phyloP scores from a whole-genome alignment of 2,113 vertebrate genomes.

The Columba janthina region DNA sequence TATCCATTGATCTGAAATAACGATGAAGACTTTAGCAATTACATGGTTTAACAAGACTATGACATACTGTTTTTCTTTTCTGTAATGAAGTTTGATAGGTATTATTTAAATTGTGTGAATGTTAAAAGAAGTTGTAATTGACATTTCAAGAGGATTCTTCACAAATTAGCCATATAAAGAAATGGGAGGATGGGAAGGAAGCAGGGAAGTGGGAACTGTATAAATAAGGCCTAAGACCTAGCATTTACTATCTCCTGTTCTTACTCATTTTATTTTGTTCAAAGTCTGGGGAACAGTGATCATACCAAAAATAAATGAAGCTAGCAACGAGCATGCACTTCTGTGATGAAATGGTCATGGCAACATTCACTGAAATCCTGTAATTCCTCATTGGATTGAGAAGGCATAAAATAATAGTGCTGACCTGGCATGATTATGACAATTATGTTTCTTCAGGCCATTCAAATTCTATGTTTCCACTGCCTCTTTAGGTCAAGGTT shows the following conservation, averaged over 20 bases:
- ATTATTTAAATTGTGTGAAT: neutral
- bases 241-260: neutral
- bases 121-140: neutral
- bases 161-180: neutral
- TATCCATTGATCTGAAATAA: slow-evolving; percentile 29
- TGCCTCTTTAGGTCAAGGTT: slow-evolving; percentile 58
- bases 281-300: neutral
- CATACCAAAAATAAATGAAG: neutral
- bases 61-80: neutral
- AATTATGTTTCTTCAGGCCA: neutral
- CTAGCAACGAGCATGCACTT: neutral
- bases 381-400: neutral
- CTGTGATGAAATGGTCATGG: neutral
- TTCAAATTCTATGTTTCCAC: slow-evolving; percentile 41
- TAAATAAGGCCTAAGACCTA: neutral
- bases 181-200: neutral
- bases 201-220: neutral
- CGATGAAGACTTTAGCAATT: slow-evolving; percentile 32
- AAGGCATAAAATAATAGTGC: neutral
- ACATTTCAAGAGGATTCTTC: neutral
- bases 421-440: neutral
- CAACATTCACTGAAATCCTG: neutral
- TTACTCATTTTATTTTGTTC: neutral
- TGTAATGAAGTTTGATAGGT: neutral
- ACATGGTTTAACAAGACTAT: neutral